Percentiles rank a stretch among this genome's conserved stretches.
Evolutionary conservation across 2,888 invertebrate genomes (phyloP).

Genomic region (Nephrotoma flavescens): DNA sequence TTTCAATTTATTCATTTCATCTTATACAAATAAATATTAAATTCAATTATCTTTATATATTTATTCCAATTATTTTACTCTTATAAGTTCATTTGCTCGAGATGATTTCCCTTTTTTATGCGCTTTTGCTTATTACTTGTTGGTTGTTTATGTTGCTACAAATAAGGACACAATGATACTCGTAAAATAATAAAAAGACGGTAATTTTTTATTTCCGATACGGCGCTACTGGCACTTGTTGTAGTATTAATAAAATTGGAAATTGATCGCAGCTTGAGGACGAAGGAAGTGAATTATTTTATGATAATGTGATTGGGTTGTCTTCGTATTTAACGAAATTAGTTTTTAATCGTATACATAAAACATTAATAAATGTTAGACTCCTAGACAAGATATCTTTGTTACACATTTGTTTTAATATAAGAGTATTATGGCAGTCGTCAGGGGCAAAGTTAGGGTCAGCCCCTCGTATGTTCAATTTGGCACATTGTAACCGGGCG

Average conservation of each 20-base stretch:
- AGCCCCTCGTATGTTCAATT: no score
- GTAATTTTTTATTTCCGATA: not conserved
- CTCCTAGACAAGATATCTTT: no score
- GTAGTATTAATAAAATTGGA: not conserved
- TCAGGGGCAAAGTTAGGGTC: no score
- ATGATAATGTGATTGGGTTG: no score
- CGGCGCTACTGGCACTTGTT: not conserved
- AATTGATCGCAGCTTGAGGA: not conserved
- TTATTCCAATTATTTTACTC: not conserved
- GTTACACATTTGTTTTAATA: no score
- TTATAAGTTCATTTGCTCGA: not conserved
- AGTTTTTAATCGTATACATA: no score
- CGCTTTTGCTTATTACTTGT: not conserved
- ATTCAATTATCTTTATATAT: not conserved
- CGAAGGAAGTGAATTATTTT: not conserved
- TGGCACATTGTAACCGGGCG: no score
- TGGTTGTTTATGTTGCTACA: not conserved
- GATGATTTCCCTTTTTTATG: not conserved
- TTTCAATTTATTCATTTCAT: not conserved
- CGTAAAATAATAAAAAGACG: not conserved
- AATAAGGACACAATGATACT: not conserved
- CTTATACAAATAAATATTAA: not conserved
- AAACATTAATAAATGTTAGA: no score
- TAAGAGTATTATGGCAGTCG: no score
- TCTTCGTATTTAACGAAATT: no score